A percentile compares a stretch with the other conserved stretches of the same genome.
Evolutionary conservation across 2,113 vertebrate species (phyloP).

Genomic region (Gnathonemus longibarbis): DNA sequence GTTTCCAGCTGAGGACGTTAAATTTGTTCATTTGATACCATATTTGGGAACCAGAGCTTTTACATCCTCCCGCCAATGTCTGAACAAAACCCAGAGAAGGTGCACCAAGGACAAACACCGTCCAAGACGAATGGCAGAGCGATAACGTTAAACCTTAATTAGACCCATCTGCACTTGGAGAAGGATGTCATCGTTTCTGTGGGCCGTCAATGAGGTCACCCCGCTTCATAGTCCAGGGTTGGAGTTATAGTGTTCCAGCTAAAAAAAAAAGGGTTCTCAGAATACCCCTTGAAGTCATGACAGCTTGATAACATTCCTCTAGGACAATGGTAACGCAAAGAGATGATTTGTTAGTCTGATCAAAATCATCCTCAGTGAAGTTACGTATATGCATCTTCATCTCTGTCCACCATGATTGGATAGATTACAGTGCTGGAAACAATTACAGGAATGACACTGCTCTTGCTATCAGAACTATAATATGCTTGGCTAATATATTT

Average conservation of each 20-base stretch:
- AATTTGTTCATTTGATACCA: not conserved
- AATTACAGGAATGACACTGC: not conserved
- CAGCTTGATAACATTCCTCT: not conserved
- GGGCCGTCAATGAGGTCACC: not conserved
- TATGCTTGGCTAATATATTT: not conserved
- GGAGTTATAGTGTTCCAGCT: conserved; percentile 1
- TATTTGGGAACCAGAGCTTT: not conserved
- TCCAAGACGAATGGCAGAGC: not conserved
- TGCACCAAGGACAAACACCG: not conserved
- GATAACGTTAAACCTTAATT: not conserved
- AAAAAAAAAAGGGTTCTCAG: not conserved
- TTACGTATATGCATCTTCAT: not conserved
- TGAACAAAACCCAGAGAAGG: not conserved
- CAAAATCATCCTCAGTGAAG: not conserved
- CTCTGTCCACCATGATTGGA: not conserved
- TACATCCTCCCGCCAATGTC: not conserved
- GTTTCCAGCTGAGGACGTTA: not conserved
- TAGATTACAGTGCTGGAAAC: not conserved
- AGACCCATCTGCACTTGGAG: not conserved
- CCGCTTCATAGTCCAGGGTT: not conserved
- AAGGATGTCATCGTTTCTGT: not conserved
- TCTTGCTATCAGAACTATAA: not conserved
- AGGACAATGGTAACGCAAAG: not conserved
- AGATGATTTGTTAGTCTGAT: not conserved
- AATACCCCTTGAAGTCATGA: not conserved